Evolutionary conservation across 2,113 vertebrate species (phyloP).

Genomic region (Ailurus styani): DNA sequence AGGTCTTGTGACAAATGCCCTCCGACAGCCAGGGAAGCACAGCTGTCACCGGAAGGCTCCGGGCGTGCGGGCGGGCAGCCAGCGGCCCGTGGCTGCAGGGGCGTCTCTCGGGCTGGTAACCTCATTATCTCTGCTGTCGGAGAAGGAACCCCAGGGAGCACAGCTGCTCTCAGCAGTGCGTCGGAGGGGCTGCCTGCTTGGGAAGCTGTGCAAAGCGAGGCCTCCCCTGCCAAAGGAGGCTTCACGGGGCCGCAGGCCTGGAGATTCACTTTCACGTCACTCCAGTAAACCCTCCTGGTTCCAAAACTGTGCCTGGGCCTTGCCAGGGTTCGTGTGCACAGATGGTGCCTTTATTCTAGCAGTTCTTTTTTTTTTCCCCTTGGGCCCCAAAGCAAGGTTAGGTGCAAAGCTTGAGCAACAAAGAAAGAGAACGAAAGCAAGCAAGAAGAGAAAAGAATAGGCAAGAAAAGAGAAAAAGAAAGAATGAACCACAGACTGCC

Average conservation of each 20-base stretch:
- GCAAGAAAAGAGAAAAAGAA: background rate
- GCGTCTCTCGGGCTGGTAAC: constrained; percentile 37
- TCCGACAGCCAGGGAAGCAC: constrained; percentile 48
- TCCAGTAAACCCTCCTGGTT: background rate
- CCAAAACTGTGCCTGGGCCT: background rate
- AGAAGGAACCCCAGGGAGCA: constrained; percentile 43
- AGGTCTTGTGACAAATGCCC: constrained; percentile 68
- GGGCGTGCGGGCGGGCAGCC: constrained; percentile 36
- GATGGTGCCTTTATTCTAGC: constrained; percentile 55
- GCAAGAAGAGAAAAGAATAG: background rate
- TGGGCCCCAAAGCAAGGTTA: background rate
- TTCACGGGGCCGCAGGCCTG: background rate
- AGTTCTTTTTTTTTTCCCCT: background rate
- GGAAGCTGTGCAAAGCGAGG: background rate
- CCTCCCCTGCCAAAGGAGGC: constrained; percentile 33
- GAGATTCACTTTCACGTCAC: background rate
- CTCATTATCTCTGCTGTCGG: constrained; percentile 66
- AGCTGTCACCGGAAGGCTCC: constrained; percentile 67
- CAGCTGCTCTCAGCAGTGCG: constrained; percentile 46
- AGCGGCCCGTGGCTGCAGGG: constrained; percentile 49
- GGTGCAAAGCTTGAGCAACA: constrained; percentile 10
- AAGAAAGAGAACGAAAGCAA: background rate
- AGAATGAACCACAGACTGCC: background rate
- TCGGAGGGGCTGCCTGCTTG: background rate
- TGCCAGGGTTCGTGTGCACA: constrained; percentile 42